phyloP scores from a whole-genome alignment of 2,888 invertebrate species.

The Apodemia duryi region DNA sequence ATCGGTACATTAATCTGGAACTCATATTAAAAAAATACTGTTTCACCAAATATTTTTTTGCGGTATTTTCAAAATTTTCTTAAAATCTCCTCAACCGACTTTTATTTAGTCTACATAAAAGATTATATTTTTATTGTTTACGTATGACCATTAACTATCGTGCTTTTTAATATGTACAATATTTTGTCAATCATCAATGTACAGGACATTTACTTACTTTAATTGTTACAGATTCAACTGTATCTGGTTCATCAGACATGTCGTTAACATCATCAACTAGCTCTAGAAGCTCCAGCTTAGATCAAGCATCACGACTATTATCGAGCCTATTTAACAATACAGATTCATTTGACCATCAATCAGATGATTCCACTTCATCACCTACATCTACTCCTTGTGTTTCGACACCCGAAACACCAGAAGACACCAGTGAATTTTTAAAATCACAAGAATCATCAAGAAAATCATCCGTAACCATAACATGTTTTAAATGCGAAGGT shows the following conservation, averaged over 20 bases:
- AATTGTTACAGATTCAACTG: background rate
- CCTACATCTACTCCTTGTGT: background rate
- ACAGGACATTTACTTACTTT: background rate
- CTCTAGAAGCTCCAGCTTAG: background rate
- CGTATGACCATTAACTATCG: too few species aligned
- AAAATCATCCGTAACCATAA: background rate
- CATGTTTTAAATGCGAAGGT: constrained; percentile 5
- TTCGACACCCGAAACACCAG: background rate
- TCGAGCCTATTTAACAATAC: background rate
- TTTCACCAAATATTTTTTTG: too few species aligned
- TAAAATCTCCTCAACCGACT: too few species aligned
- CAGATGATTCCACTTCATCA: background rate
- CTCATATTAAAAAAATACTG: too few species aligned
- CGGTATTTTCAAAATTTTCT: too few species aligned
- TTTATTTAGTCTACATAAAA: too few species aligned
- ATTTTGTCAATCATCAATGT: too few species aligned
- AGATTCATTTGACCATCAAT: background rate
- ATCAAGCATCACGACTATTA: constrained; percentile 20
- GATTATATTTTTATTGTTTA: too few species aligned
- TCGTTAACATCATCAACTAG: constrained; percentile 7
- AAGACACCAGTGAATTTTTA: background rate
- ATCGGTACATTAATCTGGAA: too few species aligned
- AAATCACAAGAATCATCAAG: background rate
- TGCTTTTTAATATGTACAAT: too few species aligned
- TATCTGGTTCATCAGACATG: background rate